Conservation (phyloP, 2,113 vertebrate genomes). For the Serilophus lunatus region DNA sequence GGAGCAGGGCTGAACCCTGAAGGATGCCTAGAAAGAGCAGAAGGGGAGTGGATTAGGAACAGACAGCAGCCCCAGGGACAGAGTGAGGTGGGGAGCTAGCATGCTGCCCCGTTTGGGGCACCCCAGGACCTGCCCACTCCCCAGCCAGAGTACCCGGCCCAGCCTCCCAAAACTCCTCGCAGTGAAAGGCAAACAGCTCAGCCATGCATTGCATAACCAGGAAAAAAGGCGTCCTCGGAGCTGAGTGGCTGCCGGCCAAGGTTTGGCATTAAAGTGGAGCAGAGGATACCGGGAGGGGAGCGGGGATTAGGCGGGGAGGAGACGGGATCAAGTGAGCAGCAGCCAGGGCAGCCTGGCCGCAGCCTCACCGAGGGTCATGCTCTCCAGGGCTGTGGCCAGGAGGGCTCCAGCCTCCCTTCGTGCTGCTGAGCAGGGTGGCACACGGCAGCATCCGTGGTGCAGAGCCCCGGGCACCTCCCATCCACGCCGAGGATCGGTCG, state of each 20-base stretch:
- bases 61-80: background rate
- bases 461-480: background rate
- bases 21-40: background rate
- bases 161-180: background rate
- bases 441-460: accelerated
- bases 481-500: background rate
- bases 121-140: background rate
- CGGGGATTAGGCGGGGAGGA: background rate
- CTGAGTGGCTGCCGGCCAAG: constrained; percentile 35
- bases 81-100: accelerated
- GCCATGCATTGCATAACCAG: background rate
- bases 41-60: background rate
- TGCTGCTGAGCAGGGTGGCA: accelerated
- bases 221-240: background rate
- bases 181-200: background rate
- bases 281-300: constrained; percentile 16
- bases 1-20: background rate
- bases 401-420: background rate
- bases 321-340: constrained; percentile 32
- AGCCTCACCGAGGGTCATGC: background rate
- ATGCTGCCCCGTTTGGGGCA: accelerated
- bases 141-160: background rate
- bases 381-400: accelerated
- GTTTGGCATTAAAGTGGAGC: constrained; percentile 14
- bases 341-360: background rate